These are phyloP conservation scores for Crypturellus undulatus DNA, from an alignment of 2,113 vertebrate species.

Conservation along the genomic window DNA sequence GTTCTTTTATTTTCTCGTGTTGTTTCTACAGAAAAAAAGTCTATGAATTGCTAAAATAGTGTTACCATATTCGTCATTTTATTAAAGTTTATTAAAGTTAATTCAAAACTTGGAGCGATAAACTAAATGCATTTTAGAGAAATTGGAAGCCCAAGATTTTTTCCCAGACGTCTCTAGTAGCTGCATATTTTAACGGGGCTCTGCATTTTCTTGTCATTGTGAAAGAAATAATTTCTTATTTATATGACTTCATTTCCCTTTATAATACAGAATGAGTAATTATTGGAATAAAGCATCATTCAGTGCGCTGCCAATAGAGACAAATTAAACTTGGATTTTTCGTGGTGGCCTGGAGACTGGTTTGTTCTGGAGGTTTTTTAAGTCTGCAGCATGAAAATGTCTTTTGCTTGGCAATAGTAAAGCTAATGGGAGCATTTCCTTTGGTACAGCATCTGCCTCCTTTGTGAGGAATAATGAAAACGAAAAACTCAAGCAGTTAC, in stretches of 20 bases:
- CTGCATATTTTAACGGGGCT: background rate
- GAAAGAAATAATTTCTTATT: background rate
- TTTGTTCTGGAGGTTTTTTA: background rate
- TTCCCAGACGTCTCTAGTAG: background rate
- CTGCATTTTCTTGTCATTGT: background rate
- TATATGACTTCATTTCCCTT: background rate
- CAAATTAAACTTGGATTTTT: background rate
- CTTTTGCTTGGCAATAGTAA: background rate
- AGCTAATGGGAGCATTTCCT: background rate
- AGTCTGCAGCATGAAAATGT: background rate
- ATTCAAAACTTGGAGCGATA: background rate
- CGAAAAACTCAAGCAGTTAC: background rate
- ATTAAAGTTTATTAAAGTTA: background rate
- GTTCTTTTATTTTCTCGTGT: slow-evolving; percentile 75
- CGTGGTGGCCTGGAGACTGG: background rate
- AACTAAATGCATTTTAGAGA: background rate
- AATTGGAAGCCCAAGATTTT: background rate
- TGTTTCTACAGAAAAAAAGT: slow-evolving; percentile 73
- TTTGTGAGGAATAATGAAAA: slow-evolving; percentile 34
- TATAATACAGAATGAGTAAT: background rate
- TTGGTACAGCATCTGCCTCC: background rate
- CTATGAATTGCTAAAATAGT: background rate
- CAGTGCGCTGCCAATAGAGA: background rate
- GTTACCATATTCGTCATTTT: background rate
- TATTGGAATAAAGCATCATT: background rate